Base-by-base conservation (phyloP, 2,888 invertebrate species). In the Acronicta alni region DNA sequence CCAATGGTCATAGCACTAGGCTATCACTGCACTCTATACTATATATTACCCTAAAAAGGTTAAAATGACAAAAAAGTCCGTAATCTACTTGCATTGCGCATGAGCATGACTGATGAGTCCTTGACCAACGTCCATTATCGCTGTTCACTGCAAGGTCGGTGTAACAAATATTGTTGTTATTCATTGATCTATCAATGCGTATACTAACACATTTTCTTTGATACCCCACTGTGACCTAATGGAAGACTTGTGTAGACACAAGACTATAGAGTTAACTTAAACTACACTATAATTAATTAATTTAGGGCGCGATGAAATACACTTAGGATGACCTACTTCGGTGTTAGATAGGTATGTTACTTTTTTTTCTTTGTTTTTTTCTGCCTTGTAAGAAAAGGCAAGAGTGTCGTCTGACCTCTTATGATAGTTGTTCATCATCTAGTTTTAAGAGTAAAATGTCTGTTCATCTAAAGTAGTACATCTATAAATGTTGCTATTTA, bases 131-230 rank as follows among this genome's bases (percentile, higher is more conserved):
- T 54, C 8, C n/a, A 38, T 42, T 67, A 65, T 65, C 42, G 45
- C 35, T 17, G 41, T 15, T 20, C 41, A 39, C 8, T 38, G 26
- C 69, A 70, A 70, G 67, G 70, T 70, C 53, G 15, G 15, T 10
- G 3, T 14, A 42, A 18, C 17, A 42, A 57, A 23, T 20, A 41
- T 56, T 35, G 41, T 38, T 26, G 37, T 35, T 42, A 45, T 32
- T 39, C 38, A 47, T 61, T 67, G 69, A 41, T 14, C 38, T 37
- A 51, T 12, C 35, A 35, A 26, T 6, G 17, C 16, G n/a, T 20
- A 47, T 32, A 32, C 18, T 26, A 41, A 37, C 1, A 16, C 14
- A 35, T 37, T 48, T 17, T 30, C 37, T 38, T 17, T 10, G 6
- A 49, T 35, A 42, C 23, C 59, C 43, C 47, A 16, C 48, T 51